phyloP scores from a whole-genome alignment of 2,797 vertebrate species.

The Cichlasoma orientale region DNA sequence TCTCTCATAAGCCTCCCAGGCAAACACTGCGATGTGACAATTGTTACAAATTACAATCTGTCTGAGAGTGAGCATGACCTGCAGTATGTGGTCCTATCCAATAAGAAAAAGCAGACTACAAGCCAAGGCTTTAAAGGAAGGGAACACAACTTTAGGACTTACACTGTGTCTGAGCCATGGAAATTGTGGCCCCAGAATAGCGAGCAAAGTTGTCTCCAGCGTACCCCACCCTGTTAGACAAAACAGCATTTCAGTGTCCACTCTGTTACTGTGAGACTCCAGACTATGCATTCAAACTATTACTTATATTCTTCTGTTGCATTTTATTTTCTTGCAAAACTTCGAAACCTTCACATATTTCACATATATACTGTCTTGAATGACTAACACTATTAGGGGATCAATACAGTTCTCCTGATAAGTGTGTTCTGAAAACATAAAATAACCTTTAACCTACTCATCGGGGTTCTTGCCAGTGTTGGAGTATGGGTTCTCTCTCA shows the following conservation, averaged over 20 bases:
- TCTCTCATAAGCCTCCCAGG: slow-evolving; percentile 98
- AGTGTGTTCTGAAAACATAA: neutral
- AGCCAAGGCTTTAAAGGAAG: neutral
- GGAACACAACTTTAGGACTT: slow-evolving; percentile 68
- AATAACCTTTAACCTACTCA: slow-evolving; percentile 84
- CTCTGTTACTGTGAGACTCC: neutral
- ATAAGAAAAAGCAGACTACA: neutral
- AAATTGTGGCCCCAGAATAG: slow-evolving; percentile 92
- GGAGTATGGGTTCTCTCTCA: slow-evolving; percentile 97
- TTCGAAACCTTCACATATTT: neutral
- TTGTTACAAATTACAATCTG: neutral
- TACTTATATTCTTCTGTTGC: neutral
- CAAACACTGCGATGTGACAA: slow-evolving; percentile 86
- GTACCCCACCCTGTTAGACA: slow-evolving; percentile 88
- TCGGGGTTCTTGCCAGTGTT: slow-evolving; percentile 97
- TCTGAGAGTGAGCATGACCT: neutral
- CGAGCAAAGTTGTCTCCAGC: slow-evolving; percentile 98
- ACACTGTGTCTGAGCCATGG: slow-evolving; percentile 97
- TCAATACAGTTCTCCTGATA: neutral
- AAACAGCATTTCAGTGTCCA: slow-evolving; percentile 17
- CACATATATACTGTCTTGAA: neutral
- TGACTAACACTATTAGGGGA: neutral
- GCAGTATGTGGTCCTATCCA: neutral
- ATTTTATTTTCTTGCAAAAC: neutral
- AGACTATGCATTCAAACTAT: no score